Evolutionary conservation across 2,888 invertebrate genomes (phyloP).

Genomic region (Melinaea menophilus): DNA sequence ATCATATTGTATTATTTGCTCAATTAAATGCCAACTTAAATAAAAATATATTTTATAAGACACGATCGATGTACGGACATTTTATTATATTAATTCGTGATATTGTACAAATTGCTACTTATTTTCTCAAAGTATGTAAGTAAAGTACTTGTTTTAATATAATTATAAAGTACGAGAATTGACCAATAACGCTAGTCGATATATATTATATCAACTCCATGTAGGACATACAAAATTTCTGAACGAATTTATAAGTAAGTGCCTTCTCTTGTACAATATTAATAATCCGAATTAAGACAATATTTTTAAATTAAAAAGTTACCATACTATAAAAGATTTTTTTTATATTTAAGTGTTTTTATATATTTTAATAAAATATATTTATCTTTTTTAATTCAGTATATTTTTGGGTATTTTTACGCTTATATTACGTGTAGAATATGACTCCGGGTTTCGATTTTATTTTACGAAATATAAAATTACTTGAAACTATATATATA

Average conservation of each 20-base stretch:
- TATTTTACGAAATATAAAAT: not conserved
- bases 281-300: too few species aligned
- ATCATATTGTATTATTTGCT: not conserved
- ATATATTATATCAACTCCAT: not conserved
- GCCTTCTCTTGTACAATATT: too few species aligned
- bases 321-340: not conserved
- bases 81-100: too few species aligned
- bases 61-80: too few species aligned
- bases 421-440: conserved; percentile 3
- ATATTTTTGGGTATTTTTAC: conserved; percentile 7
- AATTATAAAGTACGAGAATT: conserved; percentile 10
- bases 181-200: conserved; percentile 21
- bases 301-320: not conserved
- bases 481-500: not conserved
- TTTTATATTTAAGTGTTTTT: not conserved
- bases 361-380: not conserved
- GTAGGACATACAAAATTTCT: too few species aligned
- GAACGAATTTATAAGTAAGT: not conserved
- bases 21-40: not conserved
- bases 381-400: not conserved
- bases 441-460: not conserved
- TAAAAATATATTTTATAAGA: not conserved
- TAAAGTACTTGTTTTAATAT: too few species aligned
- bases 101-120: not conserved
- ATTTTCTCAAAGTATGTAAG: not conserved